Base-by-base conservation (phyloP, 1,140 invertebrate genomes). In the Penaeus chinensis region DNA sequence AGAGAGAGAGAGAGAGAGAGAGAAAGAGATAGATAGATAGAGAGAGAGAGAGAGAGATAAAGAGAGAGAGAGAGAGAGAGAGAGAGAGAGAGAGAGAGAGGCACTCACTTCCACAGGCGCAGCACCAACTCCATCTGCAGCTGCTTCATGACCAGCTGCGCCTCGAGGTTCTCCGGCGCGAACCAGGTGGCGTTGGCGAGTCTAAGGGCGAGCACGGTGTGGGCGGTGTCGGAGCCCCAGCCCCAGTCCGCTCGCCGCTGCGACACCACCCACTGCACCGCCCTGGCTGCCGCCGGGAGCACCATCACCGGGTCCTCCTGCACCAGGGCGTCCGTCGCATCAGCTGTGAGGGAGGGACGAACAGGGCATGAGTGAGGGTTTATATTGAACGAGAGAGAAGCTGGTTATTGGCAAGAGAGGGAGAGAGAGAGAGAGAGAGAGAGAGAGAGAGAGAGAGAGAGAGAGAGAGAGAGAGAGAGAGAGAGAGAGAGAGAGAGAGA, bases 91-190 rank as follows among this genome's bases (percentile, higher is more conserved):
- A 47, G 7, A 47, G 11, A 7, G 11, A 47, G 47, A 47, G 7
- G 18, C n/a, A 89, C 92, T 92, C 92, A 95, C 94, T 95, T 95
- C 93, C 95, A 96, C 60, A 97, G 93, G 91, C 96, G 93, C n/a
- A 96, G 93, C 2, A 96, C 93, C 71, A 96, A 95, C 90, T 97
- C 96, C 60, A 97, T 94, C 91, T 97, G 96, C 94, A 97, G 94
- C 91, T 96, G 96, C 90, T 97, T 97, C 10, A 94, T 94, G 10
- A 95, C 96, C 2, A 97, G 93, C 90, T 96, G 95, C 91, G 96
- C 94, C 91, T 97, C 95, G 27, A 96, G 91, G 82, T 90, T 90
- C 10, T 82, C 85, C 5, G 74, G 80, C 13, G 88, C 71, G 69
- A 86, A 89, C 89, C 71, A 89, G 32, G 90, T 90, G n/a, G 79